Conservation (phyloP, 2,888 invertebrate species). For the Theretra japonica region DNA sequence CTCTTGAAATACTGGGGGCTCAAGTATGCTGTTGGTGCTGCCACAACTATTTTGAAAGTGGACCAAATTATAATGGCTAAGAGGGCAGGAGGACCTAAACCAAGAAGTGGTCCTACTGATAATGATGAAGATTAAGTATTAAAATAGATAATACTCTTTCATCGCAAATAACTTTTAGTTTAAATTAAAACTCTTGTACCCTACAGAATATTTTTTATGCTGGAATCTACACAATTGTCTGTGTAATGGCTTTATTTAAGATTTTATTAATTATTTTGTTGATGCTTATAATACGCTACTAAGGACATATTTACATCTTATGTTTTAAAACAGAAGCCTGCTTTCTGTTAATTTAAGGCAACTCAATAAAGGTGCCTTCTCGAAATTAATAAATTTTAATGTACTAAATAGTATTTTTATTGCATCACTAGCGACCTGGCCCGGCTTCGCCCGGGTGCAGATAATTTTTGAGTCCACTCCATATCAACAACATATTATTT, state of each 20-base stretch:
- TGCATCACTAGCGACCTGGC: no score
- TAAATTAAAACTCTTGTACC: background rate
- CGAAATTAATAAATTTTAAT: slow-evolving; percentile 4
- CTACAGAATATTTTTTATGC: background rate
- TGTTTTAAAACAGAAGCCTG: background rate
- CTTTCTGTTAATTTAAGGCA: background rate
- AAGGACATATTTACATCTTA: background rate
- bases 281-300: slow-evolving; percentile 1
- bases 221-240: background rate
- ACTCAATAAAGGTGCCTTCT: background rate
- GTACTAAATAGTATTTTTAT: background rate
- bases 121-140: slow-evolving; percentile 88
- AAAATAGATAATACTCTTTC: slow-evolving; percentile 11
- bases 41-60: slow-evolving; percentile 95
- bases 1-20: slow-evolving; percentile 96
- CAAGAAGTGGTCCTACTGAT: slow-evolving; percentile 87
- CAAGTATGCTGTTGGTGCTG: slow-evolving; percentile 97
- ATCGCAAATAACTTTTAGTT: slow-evolving; percentile 12
- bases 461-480: no score
- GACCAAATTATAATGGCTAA: slow-evolving; percentile 99
- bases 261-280: background rate
- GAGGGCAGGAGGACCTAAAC: slow-evolving; percentile 97
- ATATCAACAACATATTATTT: no score
- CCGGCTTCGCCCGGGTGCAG: no score
- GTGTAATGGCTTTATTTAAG: background rate